Base-by-base conservation (phyloP, 2,888 invertebrate genomes). In the Morpho helenor region DNA sequence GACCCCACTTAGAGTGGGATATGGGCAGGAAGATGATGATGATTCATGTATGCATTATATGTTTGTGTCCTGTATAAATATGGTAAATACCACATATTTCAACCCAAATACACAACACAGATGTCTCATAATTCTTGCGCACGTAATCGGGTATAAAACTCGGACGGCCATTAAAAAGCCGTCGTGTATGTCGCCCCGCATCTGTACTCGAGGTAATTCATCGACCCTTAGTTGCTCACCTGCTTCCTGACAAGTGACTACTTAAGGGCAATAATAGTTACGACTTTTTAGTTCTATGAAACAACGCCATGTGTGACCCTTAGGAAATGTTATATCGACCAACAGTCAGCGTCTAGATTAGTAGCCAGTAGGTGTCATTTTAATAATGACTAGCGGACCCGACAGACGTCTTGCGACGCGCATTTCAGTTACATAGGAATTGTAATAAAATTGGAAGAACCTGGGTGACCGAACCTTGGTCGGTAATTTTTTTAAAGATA, bases 161-260 rank as follows among this genome's bases (percentile, higher is more conserved):
- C 50, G 62, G 56, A 54, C 58, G 62, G 44, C 65, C 63, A 66
- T 71, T 71, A 68, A 70, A 66, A 69, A 68, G 63, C 63, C 59
- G 64, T 66, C 56, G 52, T 56, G 64, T 63, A 62, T 64, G 68
- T 69, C 67, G 66, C 56, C 57, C 46, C 73, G 52, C 75, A 76
- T 74, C 75, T 75, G 74, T 70, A 67, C 68, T 61, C 65, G 59
- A 62, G 66, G 73, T 77, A 77, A 82, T 80, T 73, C 78, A 76
- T 78, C 74, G 77, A 74, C 74, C 76, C 74, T 73, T 67, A 66
- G 61, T 69, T 65, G 70, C 70, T 76, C 83, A 84, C 82, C 83
- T 83, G 84, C 75, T 76, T 70, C 82, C 78, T 71, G 73, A 68
- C 67, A 71, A 63, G 51, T 44, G 41, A 41, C 57, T 52, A 51